Evolutionary conservation across 2,113 vertebrate genomes (phyloP).

Genomic region (Gadus macrocephalus): DNA sequence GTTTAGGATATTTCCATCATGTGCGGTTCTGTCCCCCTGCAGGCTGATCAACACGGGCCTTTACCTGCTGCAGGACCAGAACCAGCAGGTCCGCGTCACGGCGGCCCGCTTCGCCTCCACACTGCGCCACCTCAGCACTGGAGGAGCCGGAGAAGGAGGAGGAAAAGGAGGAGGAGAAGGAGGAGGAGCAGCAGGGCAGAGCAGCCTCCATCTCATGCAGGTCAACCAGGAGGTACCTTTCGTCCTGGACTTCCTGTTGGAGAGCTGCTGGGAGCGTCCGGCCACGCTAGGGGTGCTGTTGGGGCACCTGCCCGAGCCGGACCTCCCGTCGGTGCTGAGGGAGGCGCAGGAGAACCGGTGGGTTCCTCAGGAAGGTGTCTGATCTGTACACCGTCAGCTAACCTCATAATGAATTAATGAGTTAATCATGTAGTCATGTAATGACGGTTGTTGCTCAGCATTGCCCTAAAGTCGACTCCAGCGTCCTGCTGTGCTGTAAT

Average conservation of each 20-base stretch:
- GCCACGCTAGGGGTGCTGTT: constrained; percentile 70
- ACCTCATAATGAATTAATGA: background rate
- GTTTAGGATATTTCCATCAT: no score
- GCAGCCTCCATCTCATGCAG: constrained; percentile 62
- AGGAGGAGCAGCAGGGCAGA: background rate
- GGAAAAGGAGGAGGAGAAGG: no score
- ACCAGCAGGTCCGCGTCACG: constrained; percentile 70
- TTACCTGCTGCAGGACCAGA: constrained; percentile 83
- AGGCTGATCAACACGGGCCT: constrained; percentile 75
- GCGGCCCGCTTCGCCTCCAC: constrained; percentile 70
- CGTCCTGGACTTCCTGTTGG: constrained; percentile 73
- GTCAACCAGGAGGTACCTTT: constrained; percentile 69
- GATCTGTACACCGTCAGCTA: no score
- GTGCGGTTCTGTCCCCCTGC: constrained; percentile 3
- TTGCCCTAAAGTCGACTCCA: no score
- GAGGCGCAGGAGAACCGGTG: constrained; percentile 61
- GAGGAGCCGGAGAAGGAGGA: background rate
- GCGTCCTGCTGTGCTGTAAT: no score
- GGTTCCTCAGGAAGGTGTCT: constrained; percentile 29
- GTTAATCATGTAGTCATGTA: background rate
- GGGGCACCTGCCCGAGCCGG: constrained; percentile 68
- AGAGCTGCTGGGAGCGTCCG: constrained; percentile 59
- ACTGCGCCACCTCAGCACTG: constrained; percentile 30
- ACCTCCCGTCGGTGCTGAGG: constrained; percentile 63
- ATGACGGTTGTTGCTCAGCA: no score